Percentiles rank a stretch among this genome's conserved stretches.
Conservation (phyloP, 2,888 invertebrate species). For the Iselma pallidipennis region DNA sequence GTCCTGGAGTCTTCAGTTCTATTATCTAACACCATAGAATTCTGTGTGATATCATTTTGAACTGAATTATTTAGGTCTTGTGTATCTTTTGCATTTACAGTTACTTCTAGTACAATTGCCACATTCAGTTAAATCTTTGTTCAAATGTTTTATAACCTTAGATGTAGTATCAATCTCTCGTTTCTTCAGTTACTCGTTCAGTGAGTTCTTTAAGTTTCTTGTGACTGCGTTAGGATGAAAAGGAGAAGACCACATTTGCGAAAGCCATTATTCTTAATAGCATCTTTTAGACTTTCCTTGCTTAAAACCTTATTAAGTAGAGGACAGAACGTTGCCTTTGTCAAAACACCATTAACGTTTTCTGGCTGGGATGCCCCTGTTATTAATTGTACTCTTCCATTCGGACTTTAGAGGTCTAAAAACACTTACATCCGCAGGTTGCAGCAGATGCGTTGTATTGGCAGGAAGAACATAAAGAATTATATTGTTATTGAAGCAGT, state of each 20-base stretch:
- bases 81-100: too few relatives aligned
- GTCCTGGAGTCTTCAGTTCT: too few relatives aligned
- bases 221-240: background rate
- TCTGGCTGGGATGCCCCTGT: slow-evolving; percentile 4
- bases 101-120: too few relatives aligned
- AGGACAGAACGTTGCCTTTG: slow-evolving; percentile 7
- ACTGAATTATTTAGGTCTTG: too few relatives aligned
- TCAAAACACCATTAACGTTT: background rate
- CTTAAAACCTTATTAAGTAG: too few relatives aligned
- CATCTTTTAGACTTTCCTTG: background rate
- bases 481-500: slow-evolving; percentile 34
- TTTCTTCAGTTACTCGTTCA: too few relatives aligned
- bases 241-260: slow-evolving; percentile 5
- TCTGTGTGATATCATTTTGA: too few relatives aligned
- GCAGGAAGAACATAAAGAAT: slow-evolving; percentile 30
- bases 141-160: too few relatives aligned
- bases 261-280: slow-evolving; percentile 10
- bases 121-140: too few relatives aligned
- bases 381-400: slow-evolving; percentile 13
- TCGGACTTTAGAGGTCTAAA: slow-evolving; percentile 23
- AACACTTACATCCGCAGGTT: slow-evolving; percentile 21
- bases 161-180: too few relatives aligned
- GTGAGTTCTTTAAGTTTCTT: too few relatives aligned
- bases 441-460: slow-evolving; percentile 19
- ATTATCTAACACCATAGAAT: too few relatives aligned